A percentile compares a stretch with the other conserved stretches of the same genome.
phyloP scores from a whole-genome alignment of 2,888 invertebrate species.

The Hirtodrosophila confusa region DNA sequence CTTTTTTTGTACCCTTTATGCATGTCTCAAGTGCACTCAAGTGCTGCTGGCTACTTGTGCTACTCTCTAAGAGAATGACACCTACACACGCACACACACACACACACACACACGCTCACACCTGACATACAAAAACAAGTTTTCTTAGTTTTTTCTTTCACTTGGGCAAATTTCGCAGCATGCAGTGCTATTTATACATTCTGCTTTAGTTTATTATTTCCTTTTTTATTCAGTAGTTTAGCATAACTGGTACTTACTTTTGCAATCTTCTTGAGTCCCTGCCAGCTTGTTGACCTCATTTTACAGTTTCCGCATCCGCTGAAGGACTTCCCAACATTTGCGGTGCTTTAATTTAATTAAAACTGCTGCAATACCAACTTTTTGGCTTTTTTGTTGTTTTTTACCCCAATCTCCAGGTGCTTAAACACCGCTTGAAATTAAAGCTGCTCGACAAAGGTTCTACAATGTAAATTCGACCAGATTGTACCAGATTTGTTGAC shows the following conservation, averaged over 20 bases:
- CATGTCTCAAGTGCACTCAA: slow-evolving; percentile 68
- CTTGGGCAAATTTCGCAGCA: slow-evolving; percentile 30
- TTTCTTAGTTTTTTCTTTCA: slow-evolving; percentile 14
- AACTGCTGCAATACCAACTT: slow-evolving; percentile 27
- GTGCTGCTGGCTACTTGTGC: slow-evolving; percentile 69
- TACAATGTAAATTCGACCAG: background rate
- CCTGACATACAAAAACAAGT: slow-evolving; percentile 12
- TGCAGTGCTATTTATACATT: slow-evolving; percentile 31
- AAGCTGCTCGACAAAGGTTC: slow-evolving; percentile 4
- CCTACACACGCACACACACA: slow-evolving; percentile 7
- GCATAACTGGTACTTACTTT: slow-evolving; percentile 51
- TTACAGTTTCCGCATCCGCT: slow-evolving; percentile 20
- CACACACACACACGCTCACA: slow-evolving; percentile 8
- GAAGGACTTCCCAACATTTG: slow-evolving; percentile 15
- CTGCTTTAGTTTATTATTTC: background rate
- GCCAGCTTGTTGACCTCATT: slow-evolving; percentile 63
- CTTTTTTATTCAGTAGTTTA: background rate
- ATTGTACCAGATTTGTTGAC: slow-evolving; percentile 12
- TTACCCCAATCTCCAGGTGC: slow-evolving; percentile 3
- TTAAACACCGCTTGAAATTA: slow-evolving; percentile 7
- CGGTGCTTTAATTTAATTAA: slow-evolving; percentile 63
- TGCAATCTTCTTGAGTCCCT: slow-evolving; percentile 56
- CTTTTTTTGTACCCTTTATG: slow-evolving; percentile 18
- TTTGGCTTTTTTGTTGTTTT: slow-evolving; percentile 9
- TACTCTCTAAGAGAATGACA: slow-evolving; percentile 24